Base-by-base conservation (phyloP, 1,140 invertebrate genomes). In the Tenebrio molitor region DNA sequence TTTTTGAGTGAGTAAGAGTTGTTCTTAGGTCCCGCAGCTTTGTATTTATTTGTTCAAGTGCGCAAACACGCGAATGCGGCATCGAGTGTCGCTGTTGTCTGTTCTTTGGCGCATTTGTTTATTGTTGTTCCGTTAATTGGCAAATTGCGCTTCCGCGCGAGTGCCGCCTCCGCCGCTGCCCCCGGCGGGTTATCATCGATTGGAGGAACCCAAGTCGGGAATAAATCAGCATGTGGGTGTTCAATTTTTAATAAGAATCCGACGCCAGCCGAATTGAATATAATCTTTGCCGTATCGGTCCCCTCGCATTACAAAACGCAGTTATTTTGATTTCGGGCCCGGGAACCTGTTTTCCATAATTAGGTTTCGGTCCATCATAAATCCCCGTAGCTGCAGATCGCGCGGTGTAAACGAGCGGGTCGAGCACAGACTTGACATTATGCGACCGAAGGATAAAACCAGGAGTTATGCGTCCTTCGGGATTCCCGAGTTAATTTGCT, bases 401-500 rank as follows among this genome's bases (percentile, higher is more conserved):
- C 64, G 70, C 69, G 70, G 74, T 72, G 70, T 69, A 72, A 75
- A 75, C 44, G 65, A 72, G 71, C 68, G 65, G 71, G 65, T 62
- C 33, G 69, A 58, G 58, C 58, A 44, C 58, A 67, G 68, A 75
- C 74, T 75, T 75, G 74, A 75, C 74, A 75, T 75, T 73, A 69
- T 65, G 71, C 76, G 70, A 74, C 78, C 76, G 71, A 78, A 79
- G 78, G 78, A 78, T 79, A 76, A 79, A 78, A 78, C 76, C 74
- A 73, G 74, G 68, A 79, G 76, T 79, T 79, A 79, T 79, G 77
- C 72, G 53, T 77, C 78, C 73, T 72, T 16, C 8, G 77, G 39
- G 78, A 73, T 69, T 78, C 71, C 71, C 44, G 74, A 78, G 78
- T 79, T 79, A 79, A 79, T 79, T 79, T 79, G 78, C 75, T 79